Conservation (phyloP, 2,888 invertebrate species). For the Acrobeloides nanus region DNA sequence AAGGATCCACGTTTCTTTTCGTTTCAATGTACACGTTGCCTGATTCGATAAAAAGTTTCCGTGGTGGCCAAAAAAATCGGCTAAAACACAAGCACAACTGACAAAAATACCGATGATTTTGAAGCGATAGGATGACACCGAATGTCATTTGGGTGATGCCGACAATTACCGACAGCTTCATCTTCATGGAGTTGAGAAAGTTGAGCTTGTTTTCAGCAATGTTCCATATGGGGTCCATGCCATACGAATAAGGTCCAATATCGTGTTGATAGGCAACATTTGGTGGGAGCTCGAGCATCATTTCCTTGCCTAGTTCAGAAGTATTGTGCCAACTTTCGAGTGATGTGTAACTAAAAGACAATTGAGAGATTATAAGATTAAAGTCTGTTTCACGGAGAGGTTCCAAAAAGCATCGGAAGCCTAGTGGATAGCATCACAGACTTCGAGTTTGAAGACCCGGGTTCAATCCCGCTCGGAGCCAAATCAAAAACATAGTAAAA, state of each 20-base stretch:
- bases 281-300: constrained; percentile 32
- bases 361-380: too few species aligned
- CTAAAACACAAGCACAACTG: background rate
- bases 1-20: too few species aligned
- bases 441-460: too few species aligned
- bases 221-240: constrained; percentile 56
- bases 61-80: constrained; percentile 2
- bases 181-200: constrained; percentile 54
- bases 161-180: constrained; percentile 51
- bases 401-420: too few species aligned
- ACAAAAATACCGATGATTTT: constrained; percentile 40
- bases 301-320: constrained; percentile 24
- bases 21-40: too few species aligned
- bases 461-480: too few species aligned
- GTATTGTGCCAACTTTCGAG: constrained; percentile 7
- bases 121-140: constrained; percentile 47
- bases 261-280: constrained; percentile 31
- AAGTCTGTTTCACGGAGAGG: too few species aligned
- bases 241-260: constrained; percentile 53
- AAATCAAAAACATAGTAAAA: too few species aligned
- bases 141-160: constrained; percentile 52
- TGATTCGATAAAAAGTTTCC: background rate
- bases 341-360: constrained; percentile 17
- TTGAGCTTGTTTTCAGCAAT: constrained; percentile 52
- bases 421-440: too few species aligned